These are phyloP conservation scores for Mythimna lalbum DNA, from an alignment of 2,888 invertebrate genomes.

Conservation along the genomic window DNA sequence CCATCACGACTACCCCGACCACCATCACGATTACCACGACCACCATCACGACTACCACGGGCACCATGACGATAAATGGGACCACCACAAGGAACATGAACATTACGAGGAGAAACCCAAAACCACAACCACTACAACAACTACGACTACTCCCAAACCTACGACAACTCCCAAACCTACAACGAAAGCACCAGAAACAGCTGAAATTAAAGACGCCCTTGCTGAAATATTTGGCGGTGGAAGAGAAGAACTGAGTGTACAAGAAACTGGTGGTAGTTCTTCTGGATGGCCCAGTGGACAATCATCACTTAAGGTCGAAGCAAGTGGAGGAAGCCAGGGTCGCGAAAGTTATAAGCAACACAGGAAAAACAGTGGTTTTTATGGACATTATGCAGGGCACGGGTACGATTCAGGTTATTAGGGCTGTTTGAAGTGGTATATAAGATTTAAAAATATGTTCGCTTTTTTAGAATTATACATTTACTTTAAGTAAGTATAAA, in stretches of 20 bases:
- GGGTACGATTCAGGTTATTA: conserved; percentile 16
- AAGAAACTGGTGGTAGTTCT: background rate
- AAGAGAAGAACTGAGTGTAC: background rate
- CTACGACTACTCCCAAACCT: background rate
- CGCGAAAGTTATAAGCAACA: conserved; percentile 11
- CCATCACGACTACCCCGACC: too few relatives aligned
- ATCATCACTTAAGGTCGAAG: background rate
- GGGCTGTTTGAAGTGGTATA: background rate
- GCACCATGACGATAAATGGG: conserved; percentile 17
- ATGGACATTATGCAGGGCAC: too few relatives aligned
- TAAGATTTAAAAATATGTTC: background rate
- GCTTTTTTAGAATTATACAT: conserved; percentile 39
- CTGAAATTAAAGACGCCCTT: background rate
- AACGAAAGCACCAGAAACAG: background rate
- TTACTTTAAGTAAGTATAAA: conserved; percentile 33
- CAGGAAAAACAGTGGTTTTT: too few relatives aligned
- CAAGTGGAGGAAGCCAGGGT: conserved; percentile 14
- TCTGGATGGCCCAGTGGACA: background rate
- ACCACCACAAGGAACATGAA: conserved; percentile 21
- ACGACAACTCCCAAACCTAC: background rate
- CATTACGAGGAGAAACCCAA: conserved; percentile 28
- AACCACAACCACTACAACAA: background rate
- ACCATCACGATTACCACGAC: conserved; percentile 7
- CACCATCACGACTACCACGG: conserved; percentile 31
- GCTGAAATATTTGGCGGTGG: conserved; percentile 32